Evolutionary conservation across 2,113 vertebrate species (phyloP), one percentile per base, ranked within the genome.

Genomic region (Trachemys scripta): DNA sequence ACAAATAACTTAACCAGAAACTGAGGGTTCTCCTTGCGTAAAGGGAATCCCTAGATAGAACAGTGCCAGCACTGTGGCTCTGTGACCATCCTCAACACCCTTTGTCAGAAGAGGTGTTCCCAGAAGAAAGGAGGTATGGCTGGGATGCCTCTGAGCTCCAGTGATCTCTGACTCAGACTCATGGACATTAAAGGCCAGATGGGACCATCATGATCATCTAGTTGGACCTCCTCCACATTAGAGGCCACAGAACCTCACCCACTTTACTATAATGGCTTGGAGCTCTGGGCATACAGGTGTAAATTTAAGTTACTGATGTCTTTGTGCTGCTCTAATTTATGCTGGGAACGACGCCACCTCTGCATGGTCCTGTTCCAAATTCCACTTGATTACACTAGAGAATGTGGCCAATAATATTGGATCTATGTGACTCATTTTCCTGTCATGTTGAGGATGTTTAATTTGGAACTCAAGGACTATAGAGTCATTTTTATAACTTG

Each of bases 21-120:
- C 51, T 90, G 51, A 38, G 35, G 62, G 72, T 57, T 82, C 10
- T 8, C 1, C 25, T 89, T 22, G n/a, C 0, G 0, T 1, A 57
- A 90, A 91, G 24, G 80, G 56, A 75, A 80, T 31, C 38, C 14
- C 62, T 45, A 47, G 75, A 47, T 14, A 10, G 42, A 42, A 45
- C 5, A 5, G 1, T 1, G 5, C 59, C 13, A 84, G 5, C 87
- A 4, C n/a, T 83, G 59, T 80, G 57, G 6, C 2, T 1, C 49
- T 17, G 59, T 57, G 53, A 85, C 35, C 20, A 35, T 57, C 62
- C 69, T 49, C 31, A 51, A 0, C 0, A 5, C 19, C 0, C 1
- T 80, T n/a, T 24, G 13, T 25, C 14, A 86, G 54, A 88, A 80
- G 10, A 75, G 27, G 8, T 0, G 0, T 69, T 42, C 42, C 45